Evolutionary conservation across 2,888 invertebrate species (phyloP), one percentile per base, ranked within the genome.

Genomic region (Lasius platythorax): DNA sequence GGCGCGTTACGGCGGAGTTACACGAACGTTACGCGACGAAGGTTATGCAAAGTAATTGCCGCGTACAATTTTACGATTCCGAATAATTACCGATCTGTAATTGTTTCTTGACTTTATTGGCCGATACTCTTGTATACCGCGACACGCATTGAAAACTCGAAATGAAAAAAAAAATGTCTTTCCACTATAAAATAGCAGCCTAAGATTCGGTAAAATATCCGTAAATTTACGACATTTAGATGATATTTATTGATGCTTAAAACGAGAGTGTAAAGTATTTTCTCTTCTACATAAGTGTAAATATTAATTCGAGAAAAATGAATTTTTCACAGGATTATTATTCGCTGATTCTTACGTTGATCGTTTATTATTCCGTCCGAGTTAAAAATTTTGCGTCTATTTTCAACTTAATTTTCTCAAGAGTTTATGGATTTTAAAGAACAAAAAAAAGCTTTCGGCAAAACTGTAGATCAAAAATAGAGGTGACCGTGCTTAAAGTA

Each of bases 21-120:
- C 28, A 43, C 78, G 18, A 37, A 37, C 30, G 30, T 33, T 33
- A 33, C 73, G 79, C 73, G 68, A 81, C 46, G 30, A 23, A 33
- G 40, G n/a, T 33, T 79, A 61, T 46, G 43, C 61, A 61, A 73
- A 73, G 40, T 68, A 53, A 67, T 61, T 33, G 33, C 46, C 23
- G 28, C 76, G 3, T 56, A 30, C 40, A 2, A 56, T 67, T 78
- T 56, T 68, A 53, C 76, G 53, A 67, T 43, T 68, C 30, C 23
- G 5, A 28, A 18, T 28, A 37, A 66, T 33, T 66, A 50, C 2
- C 66, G 33, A 23, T 46, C 43, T 33, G 43, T 11, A 28, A 23
- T 3, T 15, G 33, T 23, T 46, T 64, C 15, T 64, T 11, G 33
- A 63, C n/a, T 43, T 8, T 18, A 15, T 61, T 43, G 15, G 3